Conservation (phyloP, 2,888 invertebrate genomes). For the Hoplodrina blanda region DNA sequence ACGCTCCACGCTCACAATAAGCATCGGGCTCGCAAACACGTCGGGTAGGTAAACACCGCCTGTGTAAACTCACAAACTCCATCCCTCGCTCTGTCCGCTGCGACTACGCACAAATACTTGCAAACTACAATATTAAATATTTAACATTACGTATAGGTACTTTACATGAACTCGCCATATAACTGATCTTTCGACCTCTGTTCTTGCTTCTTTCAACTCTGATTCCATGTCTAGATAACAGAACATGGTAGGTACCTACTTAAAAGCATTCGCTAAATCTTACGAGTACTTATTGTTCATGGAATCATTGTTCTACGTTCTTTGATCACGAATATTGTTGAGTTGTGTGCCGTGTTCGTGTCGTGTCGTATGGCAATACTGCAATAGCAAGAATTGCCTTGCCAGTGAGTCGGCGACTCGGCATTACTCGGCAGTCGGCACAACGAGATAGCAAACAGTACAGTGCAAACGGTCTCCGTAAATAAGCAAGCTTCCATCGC, state of each 20-base stretch:
- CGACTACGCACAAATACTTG: slow-evolving; percentile 59
- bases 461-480: slow-evolving; percentile 80
- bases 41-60: slow-evolving; percentile 77
- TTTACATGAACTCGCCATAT: slow-evolving; percentile 20
- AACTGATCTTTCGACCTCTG: slow-evolving; percentile 49
- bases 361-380: slow-evolving; percentile 64
- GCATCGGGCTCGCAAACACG: slow-evolving; percentile 78
- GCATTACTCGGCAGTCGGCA: slow-evolving; percentile 66
- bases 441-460: slow-evolving; percentile 80
- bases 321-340: slow-evolving; percentile 61
- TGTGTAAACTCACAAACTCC: slow-evolving; percentile 76
- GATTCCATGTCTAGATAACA: slow-evolving; percentile 56
- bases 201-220: slow-evolving; percentile 53
- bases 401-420: slow-evolving; percentile 64
- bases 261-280: slow-evolving; percentile 56
- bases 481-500: slow-evolving; percentile 79
- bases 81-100: slow-evolving; percentile 61
- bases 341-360: slow-evolving; percentile 48
- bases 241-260: slow-evolving; percentile 47
- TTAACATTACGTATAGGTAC: slow-evolving; percentile 42
- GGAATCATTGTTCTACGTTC: slow-evolving; percentile 63
- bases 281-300: slow-evolving; percentile 49
- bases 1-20: slow-evolving; percentile 78
- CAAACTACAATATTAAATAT: slow-evolving; percentile 54
- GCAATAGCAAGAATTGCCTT: slow-evolving; percentile 70